phyloP scores from a whole-genome alignment of 2,113 vertebrate genomes.

The Onychorhynchus coronatus region DNA sequence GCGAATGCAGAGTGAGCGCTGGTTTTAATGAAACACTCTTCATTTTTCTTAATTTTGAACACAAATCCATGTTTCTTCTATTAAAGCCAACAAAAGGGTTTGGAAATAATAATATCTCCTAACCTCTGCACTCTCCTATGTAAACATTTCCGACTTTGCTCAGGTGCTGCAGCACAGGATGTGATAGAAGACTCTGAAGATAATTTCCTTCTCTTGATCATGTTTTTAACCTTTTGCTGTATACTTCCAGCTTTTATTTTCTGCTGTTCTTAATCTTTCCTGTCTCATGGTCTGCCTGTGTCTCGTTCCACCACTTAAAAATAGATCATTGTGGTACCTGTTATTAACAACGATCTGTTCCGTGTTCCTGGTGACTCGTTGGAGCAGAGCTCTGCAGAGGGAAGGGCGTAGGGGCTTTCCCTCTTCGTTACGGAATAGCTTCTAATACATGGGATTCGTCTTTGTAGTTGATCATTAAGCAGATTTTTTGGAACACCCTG shows the following conservation, averaged over 20 bases:
- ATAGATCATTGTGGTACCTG: slow-evolving; percentile 26
- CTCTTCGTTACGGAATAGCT: not conserved
- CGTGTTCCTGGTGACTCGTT: not conserved
- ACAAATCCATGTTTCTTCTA: not conserved
- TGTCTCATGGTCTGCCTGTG: not conserved
- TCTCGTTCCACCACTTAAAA: slow-evolving; percentile 11
- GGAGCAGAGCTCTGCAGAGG: not conserved
- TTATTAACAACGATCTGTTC: not conserved
- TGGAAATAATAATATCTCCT: not conserved
- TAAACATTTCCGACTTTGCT: not conserved
- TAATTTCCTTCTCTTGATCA: slow-evolving; percentile 6
- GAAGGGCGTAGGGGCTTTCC: not conserved
- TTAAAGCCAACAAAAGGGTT: not conserved
- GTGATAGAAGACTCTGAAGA: not conserved
- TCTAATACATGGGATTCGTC: not conserved
- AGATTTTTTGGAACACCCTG: not conserved
- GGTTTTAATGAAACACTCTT: not conserved
- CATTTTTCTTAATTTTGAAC: not conserved
- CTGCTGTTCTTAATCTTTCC: slow-evolving; percentile 30
- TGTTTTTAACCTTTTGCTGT: not conserved
- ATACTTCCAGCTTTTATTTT: slow-evolving; percentile 38
- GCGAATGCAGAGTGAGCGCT: not conserved
- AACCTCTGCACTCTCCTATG: not conserved
- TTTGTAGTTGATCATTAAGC: not conserved
- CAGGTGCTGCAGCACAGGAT: slow-evolving; percentile 8